Evolutionary conservation across 2,888 invertebrate genomes (phyloP), one percentile per base, ranked within the genome.

Genomic region (Hanleya hanleyi): DNA sequence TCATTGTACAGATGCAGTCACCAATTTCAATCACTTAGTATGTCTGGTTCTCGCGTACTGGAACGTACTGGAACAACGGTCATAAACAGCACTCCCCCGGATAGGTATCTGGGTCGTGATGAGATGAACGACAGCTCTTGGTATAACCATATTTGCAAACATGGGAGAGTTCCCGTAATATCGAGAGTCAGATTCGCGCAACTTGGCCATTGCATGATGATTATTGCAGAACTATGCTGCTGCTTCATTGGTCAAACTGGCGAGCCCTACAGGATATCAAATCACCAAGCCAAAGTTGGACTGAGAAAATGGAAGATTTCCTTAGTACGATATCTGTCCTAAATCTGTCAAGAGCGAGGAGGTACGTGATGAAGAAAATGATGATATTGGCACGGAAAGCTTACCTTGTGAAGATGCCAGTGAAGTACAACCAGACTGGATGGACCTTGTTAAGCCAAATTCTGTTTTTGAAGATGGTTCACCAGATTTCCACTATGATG

Each of bases 191-290:
- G 3, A 64, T 41, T n/a, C 51, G 26, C n/a, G 72, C 73, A 51
- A 36, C 77, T 32, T 82, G 81, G 78, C 81, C 78, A 3, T 51
- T 77, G 0, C 5, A 38, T 12, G 80, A 80, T 61, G 72, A 79
- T 6, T 81, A 75, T 61, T 76, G 72, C 47, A 50, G 74, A 12
- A 73, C 38, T 18, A 75, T 57, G 68, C 73, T 80, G 7, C 41
- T 79, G 5, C 38, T 81, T 29, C 78, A 80, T 61, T 77, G 72
- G 68, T 80, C 79, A 29, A 77, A 77, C 37, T 82, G 77, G 81
- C 9, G 76, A n/a, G 12, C 22, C 35, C n/a, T n/a, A n/a, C n/a
- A n/a, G n/a, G n/a, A n/a, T n/a, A 77, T 81, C 15, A 78, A 77
- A 68, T 9, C 29, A 32, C 26, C 57, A 26, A 47, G 74, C 35